Conservation (phyloP, 2,797 vertebrate species). For the Rhinogobio ventralis region DNA sequence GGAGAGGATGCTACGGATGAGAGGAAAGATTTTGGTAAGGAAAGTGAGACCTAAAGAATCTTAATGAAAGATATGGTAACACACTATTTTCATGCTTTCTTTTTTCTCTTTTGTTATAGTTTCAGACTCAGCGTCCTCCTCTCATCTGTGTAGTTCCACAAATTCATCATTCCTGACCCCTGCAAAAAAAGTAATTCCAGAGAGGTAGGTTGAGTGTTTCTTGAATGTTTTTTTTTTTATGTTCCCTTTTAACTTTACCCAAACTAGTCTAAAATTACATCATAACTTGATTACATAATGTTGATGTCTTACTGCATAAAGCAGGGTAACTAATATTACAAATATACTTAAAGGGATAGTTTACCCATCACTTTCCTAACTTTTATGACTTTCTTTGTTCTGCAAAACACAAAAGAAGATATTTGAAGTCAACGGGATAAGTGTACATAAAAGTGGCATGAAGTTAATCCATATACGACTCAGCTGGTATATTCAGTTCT, state of each 20-base stretch:
- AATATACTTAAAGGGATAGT: background rate
- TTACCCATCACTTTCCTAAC: background rate
- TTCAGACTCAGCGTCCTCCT: constrained; percentile 53
- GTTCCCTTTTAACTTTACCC: background rate
- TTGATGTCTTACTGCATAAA: background rate
- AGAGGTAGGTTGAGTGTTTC: constrained; percentile 71
- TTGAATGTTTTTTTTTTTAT: background rate
- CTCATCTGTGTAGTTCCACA: constrained; percentile 64
- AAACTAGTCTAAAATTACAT: background rate
- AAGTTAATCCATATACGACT: too few relatives aligned
- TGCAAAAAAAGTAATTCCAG: constrained; percentile 72
- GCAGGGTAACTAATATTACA: background rate
- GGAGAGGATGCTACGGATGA: constrained; percentile 61
- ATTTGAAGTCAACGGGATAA: background rate
- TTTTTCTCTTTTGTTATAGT: constrained; percentile 63
- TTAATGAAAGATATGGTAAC: background rate
- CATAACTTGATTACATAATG: too few relatives aligned
- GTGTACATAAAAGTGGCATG: background rate
- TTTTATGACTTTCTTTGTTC: background rate
- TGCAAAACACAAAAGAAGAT: background rate
- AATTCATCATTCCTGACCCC: constrained; percentile 77
- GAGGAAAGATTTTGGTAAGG: constrained; percentile 64
- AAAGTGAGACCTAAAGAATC: background rate
- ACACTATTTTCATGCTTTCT: constrained; percentile 47
- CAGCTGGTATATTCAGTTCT: too few relatives aligned